Conservation (phyloP, 2,888 invertebrate genomes). For the Cheilosia scutellata region DNA sequence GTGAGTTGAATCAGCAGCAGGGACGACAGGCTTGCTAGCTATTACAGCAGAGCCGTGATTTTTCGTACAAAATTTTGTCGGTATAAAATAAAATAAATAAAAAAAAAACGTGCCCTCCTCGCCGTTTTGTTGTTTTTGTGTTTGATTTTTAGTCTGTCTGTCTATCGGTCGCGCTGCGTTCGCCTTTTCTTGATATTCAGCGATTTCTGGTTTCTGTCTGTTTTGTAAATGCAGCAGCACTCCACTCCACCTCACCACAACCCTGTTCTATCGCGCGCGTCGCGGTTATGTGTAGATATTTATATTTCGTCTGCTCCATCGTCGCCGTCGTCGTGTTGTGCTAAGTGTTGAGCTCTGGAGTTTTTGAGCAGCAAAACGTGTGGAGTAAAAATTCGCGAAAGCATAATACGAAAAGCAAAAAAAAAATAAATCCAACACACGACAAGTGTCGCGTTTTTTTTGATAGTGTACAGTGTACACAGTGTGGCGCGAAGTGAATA, state of each 20-base stretch:
- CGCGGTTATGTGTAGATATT: slow-evolving; percentile 45
- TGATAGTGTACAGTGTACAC: slow-evolving; percentile 13
- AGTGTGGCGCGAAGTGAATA: slow-evolving; percentile 36
- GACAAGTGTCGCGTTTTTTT: slow-evolving; percentile 64
- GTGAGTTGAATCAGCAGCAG: slow-evolving; percentile 8
- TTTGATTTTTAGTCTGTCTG: slow-evolving; percentile 30
- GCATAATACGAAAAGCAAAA: slow-evolving; percentile 55
- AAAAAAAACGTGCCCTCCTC: slow-evolving; percentile 53
- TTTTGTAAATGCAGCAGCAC: slow-evolving; percentile 57
- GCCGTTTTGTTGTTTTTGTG: slow-evolving; percentile 21
- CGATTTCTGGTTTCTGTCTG: slow-evolving; percentile 66
- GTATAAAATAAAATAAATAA: slow-evolving; percentile 40
- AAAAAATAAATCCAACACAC: slow-evolving; percentile 60
- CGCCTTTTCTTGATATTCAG: slow-evolving; percentile 54
- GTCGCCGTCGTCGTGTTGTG: slow-evolving; percentile 50
- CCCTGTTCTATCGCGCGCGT: slow-evolving; percentile 12
- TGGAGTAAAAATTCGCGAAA: slow-evolving; percentile 47
- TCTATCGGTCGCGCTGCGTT: slow-evolving; percentile 56
- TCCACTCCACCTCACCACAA: slow-evolving; percentile 12
- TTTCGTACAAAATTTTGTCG: slow-evolving; percentile 28
- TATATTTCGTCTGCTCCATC: slow-evolving; percentile 14
- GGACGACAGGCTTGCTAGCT: slow-evolving; percentile 8
- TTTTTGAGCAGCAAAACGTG: slow-evolving; percentile 42
- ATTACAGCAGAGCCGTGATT: neutral
- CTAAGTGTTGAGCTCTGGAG: slow-evolving; percentile 55